Evolutionary conservation across 1,140 invertebrate species (phyloP), one percentile per base, ranked within the genome.

Genomic region (Heterodera schachtii): DNA sequence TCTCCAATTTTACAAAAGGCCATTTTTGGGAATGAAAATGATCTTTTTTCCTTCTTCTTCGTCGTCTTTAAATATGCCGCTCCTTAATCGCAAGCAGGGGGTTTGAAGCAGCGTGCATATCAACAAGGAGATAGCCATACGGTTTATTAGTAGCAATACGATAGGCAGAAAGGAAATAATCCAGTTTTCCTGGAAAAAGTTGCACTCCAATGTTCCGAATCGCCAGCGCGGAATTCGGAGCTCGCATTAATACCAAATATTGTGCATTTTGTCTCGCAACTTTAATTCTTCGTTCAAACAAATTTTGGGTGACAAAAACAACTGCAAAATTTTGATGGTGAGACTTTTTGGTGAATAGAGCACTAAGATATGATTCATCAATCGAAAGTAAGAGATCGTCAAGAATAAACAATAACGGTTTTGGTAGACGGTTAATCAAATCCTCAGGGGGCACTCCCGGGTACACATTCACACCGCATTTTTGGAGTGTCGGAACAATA

Each of bases 1-100:
- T 60, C 21, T 46, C 76, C 57, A 44, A 78, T 73, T 47, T 67
- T 75, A 41, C 69, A 78, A 77, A 21, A 60, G 16, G 16, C 75
- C 75, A 71, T 66, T 47, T 84, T 82, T 83, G 81, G 81, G 81
- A 16, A 81, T 69, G 77, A 74, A 82, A 44, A 84, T 49, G 69
- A 82, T 78, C n/a, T 44, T 82, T n/a, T 77, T 8, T 75, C 83
- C 80, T 31, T 81, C 81, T n/a, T 52, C 80, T 21, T 74, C 73
- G 31, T 74, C 73, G 3, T 74, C 73, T 21, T 74, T 74, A n/a
- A 47, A 83, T 71, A 82, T 82, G 69, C 70, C 47, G 21, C 78
- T 81, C 13, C 78, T 21, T 2, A 81, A 7, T 7, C 79, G 16
- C 41, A 73, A 73, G 80, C 80, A n/a, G 21, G 6, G 52, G 52